Conservation (phyloP, 2,113 vertebrate genomes). For the Lanius collurio region DNA sequence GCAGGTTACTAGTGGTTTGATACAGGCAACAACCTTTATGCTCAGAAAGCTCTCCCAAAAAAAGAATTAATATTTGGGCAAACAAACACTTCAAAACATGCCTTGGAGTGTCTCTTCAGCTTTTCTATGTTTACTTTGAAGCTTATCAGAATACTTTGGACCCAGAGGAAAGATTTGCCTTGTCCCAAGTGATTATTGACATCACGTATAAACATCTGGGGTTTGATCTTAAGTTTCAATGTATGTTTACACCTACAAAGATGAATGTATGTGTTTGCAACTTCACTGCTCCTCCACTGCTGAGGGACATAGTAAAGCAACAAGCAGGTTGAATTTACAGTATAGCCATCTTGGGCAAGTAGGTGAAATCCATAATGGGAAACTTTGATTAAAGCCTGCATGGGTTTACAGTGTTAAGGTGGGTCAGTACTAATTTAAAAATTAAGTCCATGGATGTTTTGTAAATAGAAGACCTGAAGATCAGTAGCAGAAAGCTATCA, state of each 20-base stretch:
- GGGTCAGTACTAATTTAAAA: neutral
- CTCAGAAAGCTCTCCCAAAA: neutral
- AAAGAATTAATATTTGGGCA: neutral
- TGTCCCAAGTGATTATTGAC: constrained; percentile 73
- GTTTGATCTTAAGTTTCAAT: constrained; percentile 70
- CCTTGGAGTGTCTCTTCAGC: constrained; percentile 48
- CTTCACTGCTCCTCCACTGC: constrained; percentile 65
- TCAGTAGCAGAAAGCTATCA: neutral
- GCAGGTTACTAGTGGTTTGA: neutral
- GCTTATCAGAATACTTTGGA: constrained; percentile 76
- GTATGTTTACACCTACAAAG: constrained; percentile 66
- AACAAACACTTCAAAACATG: neutral
- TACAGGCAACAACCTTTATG: neutral
- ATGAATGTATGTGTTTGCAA: constrained; percentile 68
- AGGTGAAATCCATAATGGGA: neutral
- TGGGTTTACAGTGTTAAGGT: neutral
- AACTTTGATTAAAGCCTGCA: neutral
- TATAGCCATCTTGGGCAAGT: neutral
- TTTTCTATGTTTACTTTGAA: constrained; percentile 79
- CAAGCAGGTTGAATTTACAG: neutral
- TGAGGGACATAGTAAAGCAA: constrained; percentile 60
- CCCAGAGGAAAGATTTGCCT: constrained; percentile 70
- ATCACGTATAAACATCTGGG: constrained; percentile 64
- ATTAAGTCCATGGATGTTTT: neutral
- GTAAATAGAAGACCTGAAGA: neutral